Evolutionary conservation across 2,797 vertebrate species (phyloP).

Genomic region (Helostoma temminkii): DNA sequence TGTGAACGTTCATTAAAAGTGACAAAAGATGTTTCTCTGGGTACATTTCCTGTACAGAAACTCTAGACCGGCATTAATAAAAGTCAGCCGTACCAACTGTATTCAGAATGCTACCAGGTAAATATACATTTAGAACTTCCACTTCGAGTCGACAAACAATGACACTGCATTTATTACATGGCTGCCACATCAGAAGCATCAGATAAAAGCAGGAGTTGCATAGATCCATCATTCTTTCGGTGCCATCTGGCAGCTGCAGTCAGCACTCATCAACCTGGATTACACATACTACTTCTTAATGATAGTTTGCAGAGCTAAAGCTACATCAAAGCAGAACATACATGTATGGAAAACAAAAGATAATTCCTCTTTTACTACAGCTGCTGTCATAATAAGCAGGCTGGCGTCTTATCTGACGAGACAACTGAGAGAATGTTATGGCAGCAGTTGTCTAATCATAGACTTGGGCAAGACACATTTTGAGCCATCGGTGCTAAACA

Average conservation of each 20-base stretch:
- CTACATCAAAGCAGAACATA: constrained; percentile 65
- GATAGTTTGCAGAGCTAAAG: constrained; percentile 55
- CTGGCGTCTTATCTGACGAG: constrained; percentile 59
- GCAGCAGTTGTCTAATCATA: constrained; percentile 20
- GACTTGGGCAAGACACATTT: constrained; percentile 25
- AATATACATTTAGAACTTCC: constrained; percentile 45
- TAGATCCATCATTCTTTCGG: constrained; percentile 46
- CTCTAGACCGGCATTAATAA: constrained; percentile 6
- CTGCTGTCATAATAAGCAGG: constrained; percentile 64
- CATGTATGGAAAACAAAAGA: constrained; percentile 64
- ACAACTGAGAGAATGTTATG: constrained; percentile 43
- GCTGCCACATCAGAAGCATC: constrained; percentile 56
- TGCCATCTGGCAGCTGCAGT: constrained; percentile 63
- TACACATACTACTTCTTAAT: constrained; percentile 57
- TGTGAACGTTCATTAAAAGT: constrained; percentile 36
- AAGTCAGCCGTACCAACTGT: constrained; percentile 4
- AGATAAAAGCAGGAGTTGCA: constrained; percentile 52
- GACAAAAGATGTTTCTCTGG: constrained; percentile 4
- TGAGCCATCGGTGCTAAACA: constrained; percentile 2
- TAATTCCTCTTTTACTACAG: constrained; percentile 57
- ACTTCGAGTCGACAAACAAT: constrained; percentile 63
- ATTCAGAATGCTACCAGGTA: constrained; percentile 5
- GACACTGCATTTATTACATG: constrained; percentile 57
- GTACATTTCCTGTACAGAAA: constrained; percentile 10
- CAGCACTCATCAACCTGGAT: constrained; percentile 60